Conservation (phyloP, 2,797 vertebrate genomes). For the Miichthys miiuy region DNA sequence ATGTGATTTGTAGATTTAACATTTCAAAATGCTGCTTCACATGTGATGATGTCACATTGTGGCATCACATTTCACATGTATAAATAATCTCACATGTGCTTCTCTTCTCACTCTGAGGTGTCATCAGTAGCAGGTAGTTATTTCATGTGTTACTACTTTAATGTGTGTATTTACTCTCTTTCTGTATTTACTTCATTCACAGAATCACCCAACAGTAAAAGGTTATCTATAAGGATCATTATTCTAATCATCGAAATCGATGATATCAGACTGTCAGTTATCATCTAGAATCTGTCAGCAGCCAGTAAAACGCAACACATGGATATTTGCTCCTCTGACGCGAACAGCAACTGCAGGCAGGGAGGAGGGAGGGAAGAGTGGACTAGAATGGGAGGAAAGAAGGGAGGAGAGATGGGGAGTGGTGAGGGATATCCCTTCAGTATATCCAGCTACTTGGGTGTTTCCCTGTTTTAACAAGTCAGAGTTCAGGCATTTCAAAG, state of each 20-base stretch:
- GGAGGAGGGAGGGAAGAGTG: neutral
- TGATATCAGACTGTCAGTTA: neutral
- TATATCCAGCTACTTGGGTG: conserved; percentile 64
- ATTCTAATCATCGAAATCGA: neutral
- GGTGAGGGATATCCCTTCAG: conserved; percentile 68
- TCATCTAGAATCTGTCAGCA: conserved; percentile 10
- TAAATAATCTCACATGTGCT: neutral
- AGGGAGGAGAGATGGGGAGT: conserved; percentile 48
- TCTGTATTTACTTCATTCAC: neutral
- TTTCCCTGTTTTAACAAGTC: conserved; percentile 72
- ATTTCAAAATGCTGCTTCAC: neutral
- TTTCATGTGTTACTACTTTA: neutral
- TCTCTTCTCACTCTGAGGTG: neutral
- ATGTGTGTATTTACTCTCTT: neutral
- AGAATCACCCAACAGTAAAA: neutral
- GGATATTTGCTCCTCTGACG: conserved; percentile 27
- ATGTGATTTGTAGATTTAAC: neutral
- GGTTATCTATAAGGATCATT: neutral
- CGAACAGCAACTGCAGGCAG: conserved; percentile 37
- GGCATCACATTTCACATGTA: neutral
- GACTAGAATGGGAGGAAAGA: conserved; percentile 40
- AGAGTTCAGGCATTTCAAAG: conserved; percentile 67
- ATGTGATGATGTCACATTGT: neutral
- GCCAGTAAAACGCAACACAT: conserved; percentile 21
- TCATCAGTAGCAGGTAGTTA: neutral